Percentiles rank a stretch among this genome's conserved stretches.
Evolutionary conservation across 2,797 vertebrate genomes (phyloP).

Genomic region (Hoplostethus atlanticus): DNA sequence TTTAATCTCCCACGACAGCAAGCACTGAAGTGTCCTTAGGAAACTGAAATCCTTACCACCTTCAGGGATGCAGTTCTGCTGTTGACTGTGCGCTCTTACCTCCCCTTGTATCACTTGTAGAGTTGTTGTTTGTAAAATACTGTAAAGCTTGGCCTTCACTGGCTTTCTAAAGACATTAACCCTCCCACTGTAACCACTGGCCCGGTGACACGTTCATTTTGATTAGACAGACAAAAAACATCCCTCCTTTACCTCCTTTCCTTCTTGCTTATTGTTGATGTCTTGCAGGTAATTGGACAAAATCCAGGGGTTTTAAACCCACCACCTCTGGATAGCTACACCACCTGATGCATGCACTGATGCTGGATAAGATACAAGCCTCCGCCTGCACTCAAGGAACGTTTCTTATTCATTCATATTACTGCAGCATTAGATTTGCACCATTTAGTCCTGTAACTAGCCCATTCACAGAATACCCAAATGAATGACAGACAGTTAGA

Average conservation of each 20-base stretch:
- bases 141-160: background rate
- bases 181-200: background rate
- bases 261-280: too few relatives aligned
- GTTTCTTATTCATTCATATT: slow-evolving; percentile 29
- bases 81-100: slow-evolving; percentile 6
- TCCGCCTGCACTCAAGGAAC: slow-evolving; percentile 7
- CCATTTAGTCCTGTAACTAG: slow-evolving; percentile 25
- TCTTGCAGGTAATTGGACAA: too few relatives aligned
- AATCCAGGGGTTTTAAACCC: too few relatives aligned
- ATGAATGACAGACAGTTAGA: background rate
- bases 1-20: background rate
- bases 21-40: background rate
- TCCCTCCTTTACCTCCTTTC: background rate
- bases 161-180: background rate
- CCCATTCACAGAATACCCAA: slow-evolving; percentile 32
- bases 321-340: background rate
- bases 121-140: background rate
- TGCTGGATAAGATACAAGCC: slow-evolving; percentile 24
- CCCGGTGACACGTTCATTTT: too few relatives aligned
- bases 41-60: background rate
- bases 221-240: background rate
- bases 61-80: background rate
- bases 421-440: slow-evolving; percentile 12
- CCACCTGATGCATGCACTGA: background rate
- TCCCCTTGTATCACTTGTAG: too few relatives aligned